A percentile compares a stretch with the other conserved stretches of the same genome.
Evolutionary conservation across 2,797 vertebrate species (phyloP).

Genomic region (Cyprinodon diabolis): DNA sequence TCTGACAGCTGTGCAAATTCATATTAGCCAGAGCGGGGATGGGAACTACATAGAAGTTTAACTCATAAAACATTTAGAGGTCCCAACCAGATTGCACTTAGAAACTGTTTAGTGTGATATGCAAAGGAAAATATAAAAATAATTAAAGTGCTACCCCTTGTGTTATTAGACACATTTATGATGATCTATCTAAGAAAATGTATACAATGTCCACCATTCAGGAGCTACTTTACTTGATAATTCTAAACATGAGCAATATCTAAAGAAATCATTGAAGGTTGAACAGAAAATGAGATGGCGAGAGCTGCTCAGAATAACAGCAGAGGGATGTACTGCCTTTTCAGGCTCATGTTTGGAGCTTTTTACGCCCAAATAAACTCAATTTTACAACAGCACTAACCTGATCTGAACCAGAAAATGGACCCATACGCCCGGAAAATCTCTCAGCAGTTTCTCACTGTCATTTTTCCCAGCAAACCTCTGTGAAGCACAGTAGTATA

Average conservation of each 20-base stretch:
- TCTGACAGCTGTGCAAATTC: conserved; percentile 69
- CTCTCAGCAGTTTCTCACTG: conserved; percentile 62
- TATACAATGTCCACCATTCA: conserved; percentile 8
- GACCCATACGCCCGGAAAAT: conserved; percentile 69
- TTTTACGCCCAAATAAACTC: conserved; percentile 74
- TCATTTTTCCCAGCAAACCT: conserved; percentile 46
- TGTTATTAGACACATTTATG: conserved; percentile 38
- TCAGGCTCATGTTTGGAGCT: conserved; percentile 61
- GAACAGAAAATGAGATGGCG: neutral
- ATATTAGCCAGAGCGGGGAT: conserved; percentile 51
- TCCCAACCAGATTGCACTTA: conserved; percentile 56
- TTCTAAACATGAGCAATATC: conserved; percentile 17
- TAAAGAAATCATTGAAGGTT: conserved; percentile 26
- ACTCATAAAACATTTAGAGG: conserved; percentile 75
- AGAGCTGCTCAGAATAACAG: conserved; percentile 39
- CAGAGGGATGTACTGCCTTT: conserved; percentile 51
- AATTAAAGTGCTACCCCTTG: conserved; percentile 27
- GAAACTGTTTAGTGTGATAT: conserved; percentile 55
- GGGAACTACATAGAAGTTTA: conserved; percentile 64
- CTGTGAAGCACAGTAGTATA: conserved; percentile 32
- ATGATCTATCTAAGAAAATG: conserved; percentile 24
- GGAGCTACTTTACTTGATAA: conserved; percentile 39
- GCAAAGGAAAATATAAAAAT: conserved; percentile 58
- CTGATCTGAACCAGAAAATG: conserved; percentile 77
- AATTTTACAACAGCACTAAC: conserved; percentile 71